phyloP scores from a whole-genome alignment of 2,797 vertebrate genomes.

The Propithecus deckenii region DNA sequence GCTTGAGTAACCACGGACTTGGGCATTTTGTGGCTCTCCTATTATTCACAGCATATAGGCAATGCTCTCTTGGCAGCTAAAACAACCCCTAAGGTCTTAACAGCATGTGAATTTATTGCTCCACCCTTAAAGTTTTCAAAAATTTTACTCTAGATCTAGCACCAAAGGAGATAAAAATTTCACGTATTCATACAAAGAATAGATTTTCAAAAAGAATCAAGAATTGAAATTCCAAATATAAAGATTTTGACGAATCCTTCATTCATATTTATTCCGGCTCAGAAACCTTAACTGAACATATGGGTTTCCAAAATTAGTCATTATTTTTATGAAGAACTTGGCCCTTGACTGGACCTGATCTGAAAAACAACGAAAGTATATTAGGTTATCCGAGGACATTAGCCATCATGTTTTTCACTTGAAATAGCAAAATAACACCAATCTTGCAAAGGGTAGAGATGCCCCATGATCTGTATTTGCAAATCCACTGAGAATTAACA shows the following conservation, averaged over 20 bases:
- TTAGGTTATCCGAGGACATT: slow-evolving; percentile 6
- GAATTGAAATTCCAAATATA: slow-evolving; percentile 9
- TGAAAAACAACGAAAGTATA: background rate
- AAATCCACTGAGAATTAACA: background rate
- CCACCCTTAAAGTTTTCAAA: background rate
- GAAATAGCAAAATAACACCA: slow-evolving; percentile 41
- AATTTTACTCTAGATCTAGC: background rate
- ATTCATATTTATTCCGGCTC: background rate
- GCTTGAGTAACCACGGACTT: background rate
- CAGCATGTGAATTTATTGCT: background rate
- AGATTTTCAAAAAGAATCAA: background rate
- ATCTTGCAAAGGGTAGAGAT: background rate
- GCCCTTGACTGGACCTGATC: background rate
- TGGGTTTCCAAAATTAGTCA: slow-evolving; percentile 8
- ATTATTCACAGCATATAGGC: background rate
- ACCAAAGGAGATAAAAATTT: background rate
- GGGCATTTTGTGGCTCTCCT: background rate
- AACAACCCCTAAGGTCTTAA: background rate
- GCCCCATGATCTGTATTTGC: background rate
- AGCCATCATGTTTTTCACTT: background rate
- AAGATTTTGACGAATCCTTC: slow-evolving; percentile 24
- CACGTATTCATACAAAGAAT: background rate
- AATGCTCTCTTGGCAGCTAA: background rate
- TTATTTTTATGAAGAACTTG: slow-evolving; percentile 35
- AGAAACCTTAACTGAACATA: slow-evolving; percentile 13